Conservation (phyloP, 2,797 vertebrate genomes). For the Lacerta agilis region DNA sequence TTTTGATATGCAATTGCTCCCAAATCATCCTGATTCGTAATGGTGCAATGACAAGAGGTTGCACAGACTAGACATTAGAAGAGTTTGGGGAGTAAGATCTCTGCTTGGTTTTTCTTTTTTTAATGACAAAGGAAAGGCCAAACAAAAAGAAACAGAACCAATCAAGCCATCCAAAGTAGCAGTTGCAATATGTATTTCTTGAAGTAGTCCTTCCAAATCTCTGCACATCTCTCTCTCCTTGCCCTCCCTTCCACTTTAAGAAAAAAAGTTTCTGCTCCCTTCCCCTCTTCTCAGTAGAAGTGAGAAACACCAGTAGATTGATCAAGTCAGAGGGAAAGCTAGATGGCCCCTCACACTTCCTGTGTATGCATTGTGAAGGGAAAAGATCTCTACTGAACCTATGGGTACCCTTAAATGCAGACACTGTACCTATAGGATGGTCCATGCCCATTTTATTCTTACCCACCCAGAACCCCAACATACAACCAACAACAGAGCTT, state of each 20-base stretch:
- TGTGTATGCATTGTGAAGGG: not conserved
- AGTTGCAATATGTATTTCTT: conserved; percentile 52
- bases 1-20: conserved; percentile 58
- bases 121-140: conserved; percentile 50
- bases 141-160: conserved; percentile 45
- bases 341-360: no score
- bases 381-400: not conserved
- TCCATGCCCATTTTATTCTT: conserved; percentile 24
- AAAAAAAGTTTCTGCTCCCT: not conserved
- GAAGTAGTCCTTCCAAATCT: conserved; percentile 24
- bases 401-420: not conserved
- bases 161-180: conserved; percentile 59
- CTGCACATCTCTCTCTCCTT: conserved; percentile 36
- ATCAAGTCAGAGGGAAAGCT: not conserved
- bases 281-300: not conserved
- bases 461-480: conserved; percentile 43
- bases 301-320: not conserved
- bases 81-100: conserved; percentile 43
- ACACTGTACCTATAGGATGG: not conserved
- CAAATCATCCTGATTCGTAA: conserved; percentile 60
- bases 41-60: conserved; percentile 59
- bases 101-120: conserved; percentile 39
- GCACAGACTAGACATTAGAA: conserved; percentile 58
- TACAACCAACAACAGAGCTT: conserved; percentile 71
- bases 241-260: not conserved